Percentiles rank a stretch among this genome's conserved stretches.
Conservation (phyloP, 2,888 invertebrate species). For the Zelleria hepariella region DNA sequence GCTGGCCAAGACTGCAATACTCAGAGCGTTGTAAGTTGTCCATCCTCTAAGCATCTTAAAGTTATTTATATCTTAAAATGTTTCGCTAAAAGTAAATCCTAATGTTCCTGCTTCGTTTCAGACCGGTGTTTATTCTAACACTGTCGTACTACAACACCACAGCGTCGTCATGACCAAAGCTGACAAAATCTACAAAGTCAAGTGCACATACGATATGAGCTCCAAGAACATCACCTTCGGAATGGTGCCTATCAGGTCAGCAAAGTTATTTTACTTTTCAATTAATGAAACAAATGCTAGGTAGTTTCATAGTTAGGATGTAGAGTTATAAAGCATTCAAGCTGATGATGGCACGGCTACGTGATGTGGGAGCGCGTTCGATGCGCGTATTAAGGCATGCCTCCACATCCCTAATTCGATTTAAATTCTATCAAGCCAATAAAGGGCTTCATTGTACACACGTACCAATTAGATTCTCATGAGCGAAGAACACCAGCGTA, state of each 20-base stretch:
- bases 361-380: constrained; percentile 37
- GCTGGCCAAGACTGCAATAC: constrained; percentile 96
- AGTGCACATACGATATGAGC: constrained; percentile 96
- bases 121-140: constrained; percentile 95
- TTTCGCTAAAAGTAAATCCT: background rate
- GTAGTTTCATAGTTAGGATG: background rate
- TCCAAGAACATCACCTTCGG: constrained; percentile 97
- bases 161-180: constrained; percentile 97
- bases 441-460: constrained; percentile 39
- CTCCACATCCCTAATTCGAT: constrained; percentile 26
- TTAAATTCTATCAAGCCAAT: constrained; percentile 39
- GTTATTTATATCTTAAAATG: background rate
- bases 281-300: background rate
- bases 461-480: constrained; percentile 42
- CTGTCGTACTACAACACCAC: constrained; percentile 94
- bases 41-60: background rate
- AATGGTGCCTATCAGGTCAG: constrained; percentile 94
- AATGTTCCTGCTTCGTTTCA: constrained; percentile 47
- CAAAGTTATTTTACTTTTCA: constrained; percentile 15
- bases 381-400: constrained; percentile 30
- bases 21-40: constrained; percentile 87
- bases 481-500: constrained; percentile 22
- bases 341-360: constrained; percentile 23
- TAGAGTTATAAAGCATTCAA: background rate
- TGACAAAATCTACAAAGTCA: constrained; percentile 96